Percentiles rank a stretch among this genome's conserved stretches.
Conservation (phyloP, 2,888 invertebrate species). For the Leptinotarsa rubiginosa region DNA sequence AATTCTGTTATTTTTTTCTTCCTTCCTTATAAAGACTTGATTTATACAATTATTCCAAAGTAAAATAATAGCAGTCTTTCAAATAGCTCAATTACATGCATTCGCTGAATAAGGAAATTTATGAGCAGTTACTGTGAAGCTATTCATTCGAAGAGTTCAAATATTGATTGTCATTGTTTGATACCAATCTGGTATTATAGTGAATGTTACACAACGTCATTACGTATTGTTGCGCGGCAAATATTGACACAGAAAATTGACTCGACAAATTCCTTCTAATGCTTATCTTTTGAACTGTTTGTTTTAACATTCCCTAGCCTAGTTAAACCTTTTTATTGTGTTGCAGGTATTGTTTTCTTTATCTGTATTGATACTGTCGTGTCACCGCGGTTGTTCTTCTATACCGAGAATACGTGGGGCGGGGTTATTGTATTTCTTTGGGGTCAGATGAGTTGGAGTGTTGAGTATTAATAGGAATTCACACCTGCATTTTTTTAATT, state of each 20-base stretch:
- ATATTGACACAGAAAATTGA: constrained; percentile 8
- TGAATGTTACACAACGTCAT: neutral
- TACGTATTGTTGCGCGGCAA: neutral
- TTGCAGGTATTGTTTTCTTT: constrained; percentile 16
- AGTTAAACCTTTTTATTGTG: constrained; percentile 4
- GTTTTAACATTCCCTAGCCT: constrained; percentile 11
- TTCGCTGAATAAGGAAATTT: too few relatives aligned
- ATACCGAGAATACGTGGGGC: neutral
- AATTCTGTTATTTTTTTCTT: too few relatives aligned
- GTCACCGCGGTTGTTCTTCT: neutral
- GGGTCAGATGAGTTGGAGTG: too few relatives aligned
- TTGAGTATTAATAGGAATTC: too few relatives aligned
- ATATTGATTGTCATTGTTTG: constrained; percentile 12
- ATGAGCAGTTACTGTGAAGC: neutral
- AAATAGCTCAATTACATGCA: too few relatives aligned
- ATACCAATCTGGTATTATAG: constrained; percentile 3
- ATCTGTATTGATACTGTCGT: constrained; percentile 17
- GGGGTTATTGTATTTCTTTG: neutral
- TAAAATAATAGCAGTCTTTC: too few relatives aligned
- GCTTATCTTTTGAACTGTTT: constrained; percentile 16
- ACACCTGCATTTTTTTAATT: too few relatives aligned
- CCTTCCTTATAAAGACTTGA: too few relatives aligned
- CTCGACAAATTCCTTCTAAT: constrained; percentile 14
- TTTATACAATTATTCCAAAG: neutral
- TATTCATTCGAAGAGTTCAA: neutral